Conservation (phyloP, 2,113 vertebrate species). For the Toxotes chatareus region DNA sequence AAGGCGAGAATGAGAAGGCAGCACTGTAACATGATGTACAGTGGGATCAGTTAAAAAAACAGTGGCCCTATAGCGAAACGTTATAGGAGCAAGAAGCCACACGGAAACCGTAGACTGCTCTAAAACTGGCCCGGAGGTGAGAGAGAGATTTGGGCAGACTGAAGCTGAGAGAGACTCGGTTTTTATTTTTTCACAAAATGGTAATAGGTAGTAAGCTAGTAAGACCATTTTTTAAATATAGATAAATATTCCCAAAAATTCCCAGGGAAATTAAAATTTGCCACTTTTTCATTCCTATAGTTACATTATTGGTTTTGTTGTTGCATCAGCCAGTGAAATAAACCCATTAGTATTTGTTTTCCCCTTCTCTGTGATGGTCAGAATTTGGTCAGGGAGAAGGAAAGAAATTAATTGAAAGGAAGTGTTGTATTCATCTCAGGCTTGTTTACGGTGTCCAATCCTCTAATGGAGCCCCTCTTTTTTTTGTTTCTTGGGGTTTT, state of each 20-base stretch:
- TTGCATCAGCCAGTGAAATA: neutral
- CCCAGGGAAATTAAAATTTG: neutral
- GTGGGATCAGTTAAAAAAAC: conserved; percentile 42
- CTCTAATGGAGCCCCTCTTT: conserved; percentile 61
- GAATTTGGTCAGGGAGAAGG: conserved; percentile 16
- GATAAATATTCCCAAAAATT: neutral
- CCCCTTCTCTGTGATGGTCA: conserved; percentile 18
- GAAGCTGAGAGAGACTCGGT: conserved; percentile 15
- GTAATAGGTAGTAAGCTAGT: too few relatives aligned
- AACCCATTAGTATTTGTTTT: conserved; percentile 11
- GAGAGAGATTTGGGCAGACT: conserved; percentile 10
- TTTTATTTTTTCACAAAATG: conserved; percentile 21
- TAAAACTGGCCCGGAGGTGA: conserved; percentile 22
- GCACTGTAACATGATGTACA: conserved; percentile 57
- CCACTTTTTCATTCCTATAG: neutral
- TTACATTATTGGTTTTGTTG: neutral
- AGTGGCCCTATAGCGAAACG: conserved; percentile 44
- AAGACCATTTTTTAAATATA: neutral
- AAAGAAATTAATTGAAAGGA: conserved; percentile 52
- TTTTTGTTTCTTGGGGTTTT: conserved; percentile 30
- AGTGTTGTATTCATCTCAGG: conserved; percentile 47
- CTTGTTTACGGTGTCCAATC: conserved; percentile 63
- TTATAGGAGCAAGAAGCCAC: conserved; percentile 54
- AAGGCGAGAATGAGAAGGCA: conserved; percentile 40
- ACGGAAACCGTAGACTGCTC: conserved; percentile 59